Evolutionary conservation across 1,140 invertebrate species (phyloP).

Genomic region (Oryzaephilus surinamensis): DNA sequence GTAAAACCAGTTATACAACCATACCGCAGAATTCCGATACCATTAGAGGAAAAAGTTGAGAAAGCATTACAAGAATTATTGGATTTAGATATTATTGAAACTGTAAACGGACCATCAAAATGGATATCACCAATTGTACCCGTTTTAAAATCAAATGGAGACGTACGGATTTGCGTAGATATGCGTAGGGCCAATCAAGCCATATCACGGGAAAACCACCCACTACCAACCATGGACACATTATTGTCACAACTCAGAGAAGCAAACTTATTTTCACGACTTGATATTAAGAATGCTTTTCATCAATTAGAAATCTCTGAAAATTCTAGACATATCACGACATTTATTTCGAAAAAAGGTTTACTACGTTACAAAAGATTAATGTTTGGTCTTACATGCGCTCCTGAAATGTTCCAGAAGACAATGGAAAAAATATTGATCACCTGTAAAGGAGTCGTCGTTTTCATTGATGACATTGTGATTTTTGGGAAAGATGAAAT

Average conservation of each 20-base stretch:
- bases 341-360: slow-evolving; percentile 29
- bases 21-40: slow-evolving; percentile 25
- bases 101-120: slow-evolving; percentile 10
- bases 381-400: slow-evolving; percentile 24
- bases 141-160: slow-evolving; percentile 25
- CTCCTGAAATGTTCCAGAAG: slow-evolving; percentile 34
- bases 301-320: slow-evolving; percentile 16
- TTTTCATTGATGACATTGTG: slow-evolving; percentile 34
- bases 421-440: slow-evolving; percentile 26
- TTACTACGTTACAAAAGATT: slow-evolving; percentile 30
- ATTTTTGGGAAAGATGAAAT: slow-evolving; percentile 18
- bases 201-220: slow-evolving; percentile 31
- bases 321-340: slow-evolving; percentile 26
- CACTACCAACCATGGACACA: slow-evolving; percentile 30
- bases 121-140: slow-evolving; percentile 35
- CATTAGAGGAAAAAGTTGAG: slow-evolving; percentile 12
- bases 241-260: slow-evolving; percentile 23
- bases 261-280: slow-evolving; percentile 19
- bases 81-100: slow-evolving; percentile 10
- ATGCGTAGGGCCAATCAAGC: slow-evolving; percentile 34
- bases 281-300: slow-evolving; percentile 28
- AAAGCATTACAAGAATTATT: slow-evolving; percentile 10
- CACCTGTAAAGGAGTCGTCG: slow-evolving; percentile 19
- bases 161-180: slow-evolving; percentile 33
- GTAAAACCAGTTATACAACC: slow-evolving; percentile 25